Conservation (phyloP, 1,140 invertebrate species). For the Lerema accius region DNA sequence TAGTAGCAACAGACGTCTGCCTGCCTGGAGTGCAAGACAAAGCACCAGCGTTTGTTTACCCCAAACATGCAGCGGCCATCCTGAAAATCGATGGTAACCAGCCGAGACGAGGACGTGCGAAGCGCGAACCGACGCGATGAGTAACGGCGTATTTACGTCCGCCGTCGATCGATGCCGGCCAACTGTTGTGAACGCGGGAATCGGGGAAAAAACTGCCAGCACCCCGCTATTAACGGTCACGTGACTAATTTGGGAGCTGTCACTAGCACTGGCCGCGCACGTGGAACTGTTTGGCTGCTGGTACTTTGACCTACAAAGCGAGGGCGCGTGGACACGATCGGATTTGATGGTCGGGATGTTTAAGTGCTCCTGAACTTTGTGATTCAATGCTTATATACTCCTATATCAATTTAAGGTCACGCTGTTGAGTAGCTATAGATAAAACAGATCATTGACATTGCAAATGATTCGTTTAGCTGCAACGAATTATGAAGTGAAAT, state of each 20-base stretch:
- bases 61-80: conserved; percentile 20
- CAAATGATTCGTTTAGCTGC: too few species aligned
- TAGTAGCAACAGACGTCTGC: not conserved
- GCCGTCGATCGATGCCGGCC: conserved; percentile 71
- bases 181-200: conserved; percentile 74
- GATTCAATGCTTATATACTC: too few species aligned
- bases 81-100: conserved; percentile 71
- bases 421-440: too few species aligned
- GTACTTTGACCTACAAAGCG: conserved; percentile 21
- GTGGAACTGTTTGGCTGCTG: conserved; percentile 45
- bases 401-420: too few species aligned
- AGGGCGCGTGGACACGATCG: not conserved
- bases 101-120: conserved; percentile 48
- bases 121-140: conserved; percentile 40
- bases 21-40: not conserved
- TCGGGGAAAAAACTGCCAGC: conserved; percentile 62
- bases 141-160: conserved; percentile 60
- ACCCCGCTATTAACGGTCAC: conserved; percentile 71
- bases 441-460: too few species aligned
- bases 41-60: not conserved
- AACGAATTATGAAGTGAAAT: too few species aligned
- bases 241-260: conserved; percentile 77
- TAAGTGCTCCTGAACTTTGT: not conserved
- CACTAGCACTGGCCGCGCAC: conserved; percentile 59
- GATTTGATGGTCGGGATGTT: not conserved